Evolutionary conservation across 2,888 invertebrate species (phyloP).

Genomic region (Dryococelus australis): DNA sequence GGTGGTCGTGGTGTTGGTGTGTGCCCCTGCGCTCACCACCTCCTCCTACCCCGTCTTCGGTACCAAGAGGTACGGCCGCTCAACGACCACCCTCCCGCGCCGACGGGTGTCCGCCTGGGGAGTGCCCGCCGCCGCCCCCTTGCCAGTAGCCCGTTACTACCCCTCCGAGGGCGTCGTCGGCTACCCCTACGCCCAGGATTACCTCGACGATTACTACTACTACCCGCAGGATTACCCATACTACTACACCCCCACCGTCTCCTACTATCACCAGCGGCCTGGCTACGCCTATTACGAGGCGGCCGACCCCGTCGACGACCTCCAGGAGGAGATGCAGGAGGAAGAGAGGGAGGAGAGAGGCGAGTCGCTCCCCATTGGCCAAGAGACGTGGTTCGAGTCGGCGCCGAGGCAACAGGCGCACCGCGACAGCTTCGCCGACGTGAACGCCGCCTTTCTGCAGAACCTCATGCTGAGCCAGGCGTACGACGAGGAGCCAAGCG

Average conservation of each 20-base stretch:
- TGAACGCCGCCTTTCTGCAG: conserved; percentile 70
- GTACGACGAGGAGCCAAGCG: conserved; percentile 62
- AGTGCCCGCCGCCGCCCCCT: conserved; percentile 33
- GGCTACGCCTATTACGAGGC: conserved; percentile 58
- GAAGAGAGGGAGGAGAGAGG: conserved; percentile 65
- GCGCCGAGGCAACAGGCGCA: conserved; percentile 36
- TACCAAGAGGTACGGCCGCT: conserved; percentile 57
- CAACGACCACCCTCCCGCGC: conserved; percentile 40
- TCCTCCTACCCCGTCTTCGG: conserved; percentile 56
- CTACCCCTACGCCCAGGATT: conserved; percentile 63
- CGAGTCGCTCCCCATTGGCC: conserved; percentile 69
- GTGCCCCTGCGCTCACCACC: neutral
- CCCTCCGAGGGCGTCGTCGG: conserved; percentile 56
- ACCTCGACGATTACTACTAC: conserved; percentile 66
- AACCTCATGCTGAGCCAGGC: conserved; percentile 72
- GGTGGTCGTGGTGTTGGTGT: conserved; percentile 4
- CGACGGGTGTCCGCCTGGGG: conserved; percentile 33
- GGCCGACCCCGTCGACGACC: conserved; percentile 62
- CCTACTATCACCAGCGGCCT: conserved; percentile 59
- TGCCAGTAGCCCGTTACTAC: conserved; percentile 57
- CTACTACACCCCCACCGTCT: conserved; percentile 58
- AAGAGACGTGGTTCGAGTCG: conserved; percentile 71
- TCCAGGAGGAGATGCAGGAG: conserved; percentile 67
- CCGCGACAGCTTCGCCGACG: conserved; percentile 55
- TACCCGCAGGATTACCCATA: conserved; percentile 54